These are phyloP conservation scores for Philereme vetulata DNA, from an alignment of 2,888 invertebrate species.

Conservation along the genomic window DNA sequence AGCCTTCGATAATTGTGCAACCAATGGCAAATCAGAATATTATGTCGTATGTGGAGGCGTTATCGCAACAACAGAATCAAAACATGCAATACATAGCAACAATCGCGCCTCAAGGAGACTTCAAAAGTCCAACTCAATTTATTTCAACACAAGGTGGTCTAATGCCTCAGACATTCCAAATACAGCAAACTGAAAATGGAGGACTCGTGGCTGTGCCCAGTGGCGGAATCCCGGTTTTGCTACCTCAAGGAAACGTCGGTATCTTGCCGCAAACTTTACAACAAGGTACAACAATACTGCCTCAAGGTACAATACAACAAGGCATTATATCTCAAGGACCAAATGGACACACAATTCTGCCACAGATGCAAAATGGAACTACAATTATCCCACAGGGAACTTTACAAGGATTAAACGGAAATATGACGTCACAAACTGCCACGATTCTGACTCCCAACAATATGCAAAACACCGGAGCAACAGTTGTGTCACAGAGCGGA, in stretches of 20 bases:
- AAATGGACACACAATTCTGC: conserved; percentile 84
- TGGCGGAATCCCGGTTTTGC: conserved; percentile 81
- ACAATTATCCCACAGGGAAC: conserved; percentile 85
- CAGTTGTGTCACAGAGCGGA: conserved; percentile 77
- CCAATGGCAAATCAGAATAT: conserved; percentile 85
- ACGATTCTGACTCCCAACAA: conserved; percentile 67
- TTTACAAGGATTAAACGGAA: conserved; percentile 72
- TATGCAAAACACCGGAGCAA: conserved; percentile 70
- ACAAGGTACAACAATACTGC: conserved; percentile 83
- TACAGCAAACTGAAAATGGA: conserved; percentile 85
- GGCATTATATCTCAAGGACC: conserved; percentile 80
- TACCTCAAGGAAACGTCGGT: conserved; percentile 81
- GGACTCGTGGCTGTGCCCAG: conserved; percentile 85
- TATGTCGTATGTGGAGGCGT: conserved; percentile 87
- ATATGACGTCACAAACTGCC: conserved; percentile 69
- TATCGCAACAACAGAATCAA: conserved; percentile 88
- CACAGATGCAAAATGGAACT: conserved; percentile 85
- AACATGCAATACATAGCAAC: conserved; percentile 91
- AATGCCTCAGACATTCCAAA: conserved; percentile 84
- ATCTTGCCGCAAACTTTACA: conserved; percentile 77
- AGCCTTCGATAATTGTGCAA: conserved; percentile 88
- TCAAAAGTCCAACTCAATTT: conserved; percentile 82
- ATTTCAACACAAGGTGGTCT: conserved; percentile 78
- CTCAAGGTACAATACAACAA: conserved; percentile 83
- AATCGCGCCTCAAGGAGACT: conserved; percentile 85